Base-by-base conservation (phyloP, 2,113 vertebrate genomes). In the Ptychochromis oligacanthus region DNA sequence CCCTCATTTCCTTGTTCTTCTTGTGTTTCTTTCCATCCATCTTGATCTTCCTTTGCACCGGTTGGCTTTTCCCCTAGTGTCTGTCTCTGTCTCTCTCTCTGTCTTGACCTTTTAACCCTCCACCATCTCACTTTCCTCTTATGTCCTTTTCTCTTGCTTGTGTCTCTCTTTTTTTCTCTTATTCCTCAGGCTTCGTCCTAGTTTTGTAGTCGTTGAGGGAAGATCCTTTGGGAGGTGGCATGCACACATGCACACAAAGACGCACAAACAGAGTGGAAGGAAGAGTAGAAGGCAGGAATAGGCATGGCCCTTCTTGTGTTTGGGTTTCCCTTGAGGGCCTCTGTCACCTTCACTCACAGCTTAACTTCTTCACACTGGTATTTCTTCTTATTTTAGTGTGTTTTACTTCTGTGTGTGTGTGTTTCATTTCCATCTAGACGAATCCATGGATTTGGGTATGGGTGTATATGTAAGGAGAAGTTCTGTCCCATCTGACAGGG, bases 161-260 rank as follows among this genome's bases (percentile, higher is more conserved):
- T 18, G 24, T 80, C 80, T 57, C 61, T 75, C 55, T 74, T 75
- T 54, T 78, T 54, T 59, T 52, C 38, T 40, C 28, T 64, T 55
- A 28, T 81, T 90, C 87, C 75, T 75, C 31, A 2, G 82, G 88
- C 88, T 87, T 90, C 88, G 93, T 93, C 91, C 92, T 90, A 94
- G 89, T 94, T 95, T 93, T 93, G 89, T 80, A 83, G 85, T 84
- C 31, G 72, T 90, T 94, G 90, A 93, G 88, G 89, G 89, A 84
- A 59, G 65, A 74, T 94, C 94, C 93, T 86, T 85, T 28, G 91
- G 90, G 93, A 94, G 86, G 65, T 24, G 28, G 55, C 38, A 64
- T 78, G 60, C 74, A 67, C 80, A 74, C 56, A 79, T 34, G 38
- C 75, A 59, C 65, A 60, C 81, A 77, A 61, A 77, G 65, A 74